Percentiles rank a stretch among this genome's conserved stretches.
These are phyloP conservation scores for Embidobia sp. DNA, from an alignment of 2,888 invertebrate genomes.

Conservation along the genomic window DNA sequence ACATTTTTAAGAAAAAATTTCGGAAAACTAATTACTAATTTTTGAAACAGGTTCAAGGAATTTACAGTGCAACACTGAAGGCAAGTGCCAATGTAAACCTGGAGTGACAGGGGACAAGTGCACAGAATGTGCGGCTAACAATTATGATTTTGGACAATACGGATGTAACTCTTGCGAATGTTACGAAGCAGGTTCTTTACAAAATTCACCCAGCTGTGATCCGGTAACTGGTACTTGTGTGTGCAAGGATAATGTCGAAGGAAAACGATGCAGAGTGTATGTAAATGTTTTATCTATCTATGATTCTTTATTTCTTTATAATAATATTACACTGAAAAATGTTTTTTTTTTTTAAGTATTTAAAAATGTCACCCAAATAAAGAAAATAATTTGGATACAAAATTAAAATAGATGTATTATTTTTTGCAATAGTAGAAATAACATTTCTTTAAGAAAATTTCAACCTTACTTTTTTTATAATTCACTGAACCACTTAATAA, in stretches of 20 bases:
- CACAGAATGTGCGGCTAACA: slow-evolving; percentile 92
- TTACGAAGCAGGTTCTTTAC: slow-evolving; percentile 90
- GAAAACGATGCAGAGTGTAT: slow-evolving; percentile 94
- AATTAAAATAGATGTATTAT: too few relatives aligned
- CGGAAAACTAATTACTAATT: neutral
- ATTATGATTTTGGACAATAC: slow-evolving; percentile 92
- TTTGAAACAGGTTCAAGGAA: slow-evolving; percentile 88
- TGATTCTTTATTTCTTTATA: too few relatives aligned
- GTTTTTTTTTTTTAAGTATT: neutral
- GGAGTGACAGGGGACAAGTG: slow-evolving; percentile 98
- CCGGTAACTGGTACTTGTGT: slow-evolving; percentile 89
- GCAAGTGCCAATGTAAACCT: slow-evolving; percentile 97
- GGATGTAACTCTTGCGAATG: slow-evolving; percentile 98
- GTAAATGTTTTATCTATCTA: slow-evolving; percentile 75
- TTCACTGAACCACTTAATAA: too few relatives aligned
- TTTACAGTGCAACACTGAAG: slow-evolving; percentile 94
- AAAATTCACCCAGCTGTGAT: slow-evolving; percentile 93
- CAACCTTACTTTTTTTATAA: too few relatives aligned
- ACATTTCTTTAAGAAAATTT: too few relatives aligned
- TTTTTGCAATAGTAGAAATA: too few relatives aligned
- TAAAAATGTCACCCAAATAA: neutral
- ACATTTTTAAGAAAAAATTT: too few relatives aligned
- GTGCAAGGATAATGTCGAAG: slow-evolving; percentile 97
- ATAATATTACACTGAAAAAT: too few relatives aligned
- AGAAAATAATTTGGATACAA: neutral